These are phyloP conservation scores for Caenorhabditis sp. DNA, from an alignment of 2,888 invertebrate species.

Conservation along the genomic window DNA sequence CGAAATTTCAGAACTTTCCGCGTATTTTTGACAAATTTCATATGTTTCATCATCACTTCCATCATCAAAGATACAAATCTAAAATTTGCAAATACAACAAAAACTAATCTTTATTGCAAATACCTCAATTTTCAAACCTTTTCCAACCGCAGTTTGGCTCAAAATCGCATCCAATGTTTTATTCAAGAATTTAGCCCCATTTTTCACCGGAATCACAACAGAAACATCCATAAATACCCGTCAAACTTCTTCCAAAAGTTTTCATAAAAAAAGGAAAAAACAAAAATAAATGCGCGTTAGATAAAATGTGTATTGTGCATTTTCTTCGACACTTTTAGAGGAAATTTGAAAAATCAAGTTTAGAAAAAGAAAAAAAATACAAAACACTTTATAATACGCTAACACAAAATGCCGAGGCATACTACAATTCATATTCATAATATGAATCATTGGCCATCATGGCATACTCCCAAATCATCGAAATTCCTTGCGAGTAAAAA, in stretches of 20 bases:
- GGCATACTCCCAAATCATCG: too few relatives aligned
- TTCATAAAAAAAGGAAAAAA: background rate
- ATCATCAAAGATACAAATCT: constrained; percentile 63
- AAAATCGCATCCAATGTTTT: constrained; percentile 55
- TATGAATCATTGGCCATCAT: too few relatives aligned
- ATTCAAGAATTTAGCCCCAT: constrained; percentile 51
- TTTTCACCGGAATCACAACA: constrained; percentile 59
- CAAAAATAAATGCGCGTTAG: background rate
- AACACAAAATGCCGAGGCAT: too few relatives aligned
- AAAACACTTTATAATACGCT: background rate
- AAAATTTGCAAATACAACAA: constrained; percentile 6
- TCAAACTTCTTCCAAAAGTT: background rate
- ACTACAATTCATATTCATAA: too few relatives aligned
- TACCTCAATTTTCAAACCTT: constrained; percentile 1
- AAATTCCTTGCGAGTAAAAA: background rate
- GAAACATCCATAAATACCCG: constrained; percentile 27
- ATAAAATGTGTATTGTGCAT: background rate
- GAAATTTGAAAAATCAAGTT: too few relatives aligned
- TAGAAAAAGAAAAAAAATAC: background rate
- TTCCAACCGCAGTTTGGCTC: constrained; percentile 26
- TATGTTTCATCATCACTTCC: constrained; percentile 57
- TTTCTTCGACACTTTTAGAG: too few relatives aligned
- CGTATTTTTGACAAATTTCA: constrained; percentile 28
- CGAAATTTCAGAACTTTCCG: constrained; percentile 1
- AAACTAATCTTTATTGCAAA: background rate